Evolutionary conservation across 2,888 invertebrate genomes (phyloP).

Genomic region (Barypeithes pellucidus): DNA sequence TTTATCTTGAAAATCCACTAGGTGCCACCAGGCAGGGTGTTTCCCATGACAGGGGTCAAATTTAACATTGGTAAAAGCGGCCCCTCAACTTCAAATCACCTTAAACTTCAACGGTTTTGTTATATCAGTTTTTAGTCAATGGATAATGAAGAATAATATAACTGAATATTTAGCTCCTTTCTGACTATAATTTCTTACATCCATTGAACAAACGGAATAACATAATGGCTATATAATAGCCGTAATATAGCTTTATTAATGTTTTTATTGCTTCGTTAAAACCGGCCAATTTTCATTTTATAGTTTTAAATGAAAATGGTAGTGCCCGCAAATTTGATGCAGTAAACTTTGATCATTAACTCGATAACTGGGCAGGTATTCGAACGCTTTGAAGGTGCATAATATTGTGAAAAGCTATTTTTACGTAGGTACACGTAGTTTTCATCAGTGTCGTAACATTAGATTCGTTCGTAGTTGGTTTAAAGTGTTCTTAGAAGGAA

Average conservation of each 20-base stretch:
- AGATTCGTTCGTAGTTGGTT: too few relatives aligned
- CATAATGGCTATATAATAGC: not conserved
- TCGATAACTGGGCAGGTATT: slow-evolving; percentile 39
- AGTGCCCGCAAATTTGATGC: slow-evolving; percentile 44
- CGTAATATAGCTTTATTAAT: slow-evolving; percentile 25
- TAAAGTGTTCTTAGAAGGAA: too few relatives aligned
- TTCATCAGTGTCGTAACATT: slow-evolving; percentile 31
- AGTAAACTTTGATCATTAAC: slow-evolving; percentile 42
- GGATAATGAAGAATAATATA: too few relatives aligned
- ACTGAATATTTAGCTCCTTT: too few relatives aligned
- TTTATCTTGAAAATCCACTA: too few relatives aligned
- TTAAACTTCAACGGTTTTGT: too few relatives aligned
- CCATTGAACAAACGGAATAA: not conserved
- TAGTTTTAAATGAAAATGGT: slow-evolving; percentile 45
- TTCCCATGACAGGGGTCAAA: too few relatives aligned
- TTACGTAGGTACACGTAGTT: slow-evolving; percentile 43
- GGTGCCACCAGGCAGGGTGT: too few relatives aligned
- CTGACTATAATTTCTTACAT: not conserved
- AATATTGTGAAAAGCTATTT: slow-evolving; percentile 23
- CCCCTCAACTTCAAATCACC: too few relatives aligned
- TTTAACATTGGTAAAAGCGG: too few relatives aligned
- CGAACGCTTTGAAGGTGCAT: slow-evolving; percentile 32
- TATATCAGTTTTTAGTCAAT: too few relatives aligned
- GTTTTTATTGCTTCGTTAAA: slow-evolving; percentile 38
- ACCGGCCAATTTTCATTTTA: slow-evolving; percentile 38